Evolutionary conservation across 2,888 invertebrate species (phyloP), one percentile per base, ranked within the genome.

Genomic region (Hydroisotoma schaefferi): DNA sequence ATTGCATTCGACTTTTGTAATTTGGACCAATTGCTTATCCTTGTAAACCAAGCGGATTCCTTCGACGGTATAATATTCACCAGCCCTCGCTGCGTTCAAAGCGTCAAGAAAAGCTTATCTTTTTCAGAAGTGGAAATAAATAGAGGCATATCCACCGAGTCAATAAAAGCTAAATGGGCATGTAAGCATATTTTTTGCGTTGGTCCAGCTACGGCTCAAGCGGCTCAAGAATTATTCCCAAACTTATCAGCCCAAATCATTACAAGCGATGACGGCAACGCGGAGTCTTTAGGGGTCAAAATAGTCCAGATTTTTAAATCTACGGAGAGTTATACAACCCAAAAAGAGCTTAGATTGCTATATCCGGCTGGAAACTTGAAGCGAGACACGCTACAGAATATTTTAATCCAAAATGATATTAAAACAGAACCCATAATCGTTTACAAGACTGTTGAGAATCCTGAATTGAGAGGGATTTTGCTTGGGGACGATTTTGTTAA

Each of bases 121-220:
- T n/a, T n/a, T n/a, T n/a, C n/a, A n/a, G n/a, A 51, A 33, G 12
- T 3, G 23, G 23, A n/a, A 8, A 3, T 1, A n/a, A n/a, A n/a
- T n/a, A n/a, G n/a, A n/a, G n/a, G n/a, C n/a, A n/a, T n/a, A n/a
- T 46, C 12, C 22, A 46, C 23, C n/a, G 20, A 12, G 5, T 29
- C 18, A 1, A 15, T 20, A 28, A 23, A 44, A 43, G 4, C 18
- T 5, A 57, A 52, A 8, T 10, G n/a, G 15, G n/a, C n/a, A n/a
- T n/a, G n/a, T n/a, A n/a, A n/a, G n/a, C n/a, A n/a, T n/a, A 44
- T 57, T 2, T 57, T 57, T 44, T 57, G 57, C 25, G 52, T 57
- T n/a, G 57, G 57, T 15, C 51, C 44, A 8, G 43, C 57, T n/a
- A 57, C 57, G 8, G 57, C 57, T 5, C n/a, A 57, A 28, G 29